Conservation (phyloP, 2,113 vertebrate genomes). For the Vicugna pacos region DNA sequence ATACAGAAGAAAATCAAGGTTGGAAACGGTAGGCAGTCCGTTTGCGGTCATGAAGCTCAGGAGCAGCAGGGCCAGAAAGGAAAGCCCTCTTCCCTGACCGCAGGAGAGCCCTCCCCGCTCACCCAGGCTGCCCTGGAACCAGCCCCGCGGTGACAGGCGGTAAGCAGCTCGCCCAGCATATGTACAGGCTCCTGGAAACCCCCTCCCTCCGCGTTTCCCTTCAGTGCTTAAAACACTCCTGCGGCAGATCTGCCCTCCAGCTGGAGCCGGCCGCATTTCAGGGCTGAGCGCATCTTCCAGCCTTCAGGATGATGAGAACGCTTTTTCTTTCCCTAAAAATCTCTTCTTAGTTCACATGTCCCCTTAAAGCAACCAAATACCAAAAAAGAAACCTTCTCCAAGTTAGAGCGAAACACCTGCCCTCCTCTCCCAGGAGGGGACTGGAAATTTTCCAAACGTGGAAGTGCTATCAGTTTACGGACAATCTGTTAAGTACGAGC, state of each 20-base stretch:
- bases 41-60: neutral
- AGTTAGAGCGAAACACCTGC: slow-evolving; percentile 64
- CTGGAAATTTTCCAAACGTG: slow-evolving; percentile 70
- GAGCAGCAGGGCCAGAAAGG: neutral
- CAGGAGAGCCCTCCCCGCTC: neutral
- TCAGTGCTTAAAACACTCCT: neutral
- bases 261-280: neutral
- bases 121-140: rapidly evolving
- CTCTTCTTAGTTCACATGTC: slow-evolving; percentile 28
- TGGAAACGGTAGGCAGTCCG: neutral
- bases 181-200: neutral
- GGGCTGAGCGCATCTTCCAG: slow-evolving; percentile 13
- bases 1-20: neutral
- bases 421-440: slow-evolving; percentile 49
- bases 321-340: neutral
- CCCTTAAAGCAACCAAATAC: slow-evolving; percentile 42
- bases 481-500: slow-evolving; percentile 61
- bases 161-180: rapidly evolving
- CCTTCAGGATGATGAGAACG: neutral
- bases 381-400: slow-evolving; percentile 17
- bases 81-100: neutral
- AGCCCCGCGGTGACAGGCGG: rapidly evolving
- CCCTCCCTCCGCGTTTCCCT: neutral
- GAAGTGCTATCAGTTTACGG: slow-evolving; percentile 72
- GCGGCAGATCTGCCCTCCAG: neutral